Base-by-base conservation (phyloP, 2,113 vertebrate species). In the Manacus vitellinus region DNA sequence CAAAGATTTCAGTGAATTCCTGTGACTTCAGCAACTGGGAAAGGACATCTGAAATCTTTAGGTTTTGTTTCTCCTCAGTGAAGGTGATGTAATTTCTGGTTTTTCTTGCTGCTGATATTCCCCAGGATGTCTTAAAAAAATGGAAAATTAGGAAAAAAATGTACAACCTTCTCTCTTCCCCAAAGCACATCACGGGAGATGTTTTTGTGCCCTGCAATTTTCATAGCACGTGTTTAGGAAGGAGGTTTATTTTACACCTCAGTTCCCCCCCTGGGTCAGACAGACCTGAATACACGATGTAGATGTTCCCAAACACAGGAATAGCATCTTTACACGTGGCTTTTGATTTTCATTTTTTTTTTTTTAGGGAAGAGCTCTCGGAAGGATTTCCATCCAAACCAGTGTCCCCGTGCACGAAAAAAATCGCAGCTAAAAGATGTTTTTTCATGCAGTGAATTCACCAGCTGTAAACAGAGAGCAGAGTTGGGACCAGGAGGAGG, bases 251-350 rank as follows among this genome's bases (percentile, higher is more conserved):
- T 58, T 89, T 86, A 41, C 41, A 43, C 8, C 0, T 39, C 33
- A n/a, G 20, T 5, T 6, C 70, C 25, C n/a, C 27, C 66, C 62
- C 46, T 37, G 55, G 89, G 37, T 51, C 68, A 49, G 47, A 14
- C 3, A 5, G 54, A 44, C 0, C 1, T 73, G 79, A 65, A 68
- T n/a, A 44, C 37, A 13, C 4, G 47, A 10, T 14, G 30, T 35
- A 63, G 44, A 11, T 41, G 41, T 14, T 80, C 31, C 68, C 47
- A 52, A 87, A 15, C 39, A 4, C 22, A 23, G 28, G 12, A 83
- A 11, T 13, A 22, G 18, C 37, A 20, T 28, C 39, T 83, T 61
- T 4, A 8, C n/a, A 4, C 2, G 0, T 18, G 30, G 1, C 7
- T 89, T 94, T n/a, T 10, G 3, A 1, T 44, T 84, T 39, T 39